Percentiles rank a stretch among this genome's conserved stretches.
Conservation (phyloP, 2,888 invertebrate species). For the Blera fallax region DNA sequence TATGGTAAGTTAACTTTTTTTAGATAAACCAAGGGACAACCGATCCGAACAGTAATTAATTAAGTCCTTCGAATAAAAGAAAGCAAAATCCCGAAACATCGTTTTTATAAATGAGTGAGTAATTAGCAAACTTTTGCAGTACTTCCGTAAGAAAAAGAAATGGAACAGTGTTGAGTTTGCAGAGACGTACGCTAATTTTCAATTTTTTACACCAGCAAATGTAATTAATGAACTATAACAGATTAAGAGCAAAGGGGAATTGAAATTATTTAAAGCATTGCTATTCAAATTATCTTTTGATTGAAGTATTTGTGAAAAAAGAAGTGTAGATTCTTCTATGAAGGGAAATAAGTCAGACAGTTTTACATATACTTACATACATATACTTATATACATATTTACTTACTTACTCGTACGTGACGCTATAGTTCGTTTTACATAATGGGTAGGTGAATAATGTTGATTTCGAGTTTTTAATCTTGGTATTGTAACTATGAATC, state of each 20-base stretch:
- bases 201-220: slow-evolving; percentile 22
- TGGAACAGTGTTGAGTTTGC: background rate
- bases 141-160: background rate
- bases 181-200: slow-evolving; percentile 8
- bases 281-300: background rate
- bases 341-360: background rate
- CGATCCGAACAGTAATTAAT: background rate
- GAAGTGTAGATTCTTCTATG: too few species aligned
- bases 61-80: background rate
- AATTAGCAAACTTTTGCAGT: slow-evolving; percentile 64
- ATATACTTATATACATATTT: background rate
- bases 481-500: too few species aligned
- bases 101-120: background rate
- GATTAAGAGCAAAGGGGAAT: slow-evolving; percentile 5
- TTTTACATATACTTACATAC: background rate
- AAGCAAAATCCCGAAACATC: slow-evolving; percentile 4
- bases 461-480: too few species aligned
- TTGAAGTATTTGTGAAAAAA: background rate
- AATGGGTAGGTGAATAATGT: too few species aligned
- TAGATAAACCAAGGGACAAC: background rate
- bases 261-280: background rate
- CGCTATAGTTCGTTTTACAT: too few species aligned
- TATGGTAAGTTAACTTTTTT: background rate
- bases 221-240: slow-evolving; percentile 26
- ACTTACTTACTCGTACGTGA: background rate